Conservation (phyloP, 2,113 vertebrate genomes). For the Sinocyclocheilus anshuiensis region DNA sequence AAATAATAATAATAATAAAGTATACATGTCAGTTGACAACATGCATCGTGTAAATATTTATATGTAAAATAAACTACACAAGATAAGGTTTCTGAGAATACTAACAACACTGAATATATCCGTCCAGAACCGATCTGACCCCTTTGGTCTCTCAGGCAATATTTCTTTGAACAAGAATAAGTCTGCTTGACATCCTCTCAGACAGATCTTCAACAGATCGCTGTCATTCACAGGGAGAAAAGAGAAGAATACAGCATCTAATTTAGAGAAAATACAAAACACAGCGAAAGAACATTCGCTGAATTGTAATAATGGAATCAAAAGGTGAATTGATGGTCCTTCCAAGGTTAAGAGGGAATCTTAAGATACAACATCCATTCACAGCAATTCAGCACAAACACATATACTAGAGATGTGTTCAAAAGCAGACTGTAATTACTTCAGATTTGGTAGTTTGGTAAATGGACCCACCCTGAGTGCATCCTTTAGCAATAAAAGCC, state of each 20-base stretch:
- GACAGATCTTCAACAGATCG: constrained; percentile 19
- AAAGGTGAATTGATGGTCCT: constrained; percentile 34
- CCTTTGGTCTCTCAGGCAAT: not conserved
- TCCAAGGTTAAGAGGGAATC: constrained; percentile 39
- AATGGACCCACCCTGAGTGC: not conserved
- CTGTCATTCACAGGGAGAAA: constrained; percentile 16
- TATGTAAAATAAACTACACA: not conserved
- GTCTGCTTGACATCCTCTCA: not conserved
- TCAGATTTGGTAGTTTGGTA: constrained; percentile 14
- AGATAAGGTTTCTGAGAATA: not conserved
- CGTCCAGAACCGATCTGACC: not conserved
- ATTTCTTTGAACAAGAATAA: not conserved
- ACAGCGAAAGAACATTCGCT: constrained; percentile 32
- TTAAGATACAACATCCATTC: not conserved
- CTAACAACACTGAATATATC: not conserved
- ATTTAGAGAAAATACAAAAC: constrained; percentile 4
- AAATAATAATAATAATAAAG: too few species aligned
- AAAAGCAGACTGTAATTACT: constrained; percentile 43
- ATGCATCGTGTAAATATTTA: not conserved
- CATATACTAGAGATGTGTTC: not conserved
- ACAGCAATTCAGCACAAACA: not conserved
- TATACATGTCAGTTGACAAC: too few species aligned
- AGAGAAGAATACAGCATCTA: not conserved
- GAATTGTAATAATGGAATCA: constrained; percentile 40
- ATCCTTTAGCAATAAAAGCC: not conserved